Evolutionary conservation across 2,888 invertebrate genomes (phyloP).

Genomic region (Leucophenga montana): DNA sequence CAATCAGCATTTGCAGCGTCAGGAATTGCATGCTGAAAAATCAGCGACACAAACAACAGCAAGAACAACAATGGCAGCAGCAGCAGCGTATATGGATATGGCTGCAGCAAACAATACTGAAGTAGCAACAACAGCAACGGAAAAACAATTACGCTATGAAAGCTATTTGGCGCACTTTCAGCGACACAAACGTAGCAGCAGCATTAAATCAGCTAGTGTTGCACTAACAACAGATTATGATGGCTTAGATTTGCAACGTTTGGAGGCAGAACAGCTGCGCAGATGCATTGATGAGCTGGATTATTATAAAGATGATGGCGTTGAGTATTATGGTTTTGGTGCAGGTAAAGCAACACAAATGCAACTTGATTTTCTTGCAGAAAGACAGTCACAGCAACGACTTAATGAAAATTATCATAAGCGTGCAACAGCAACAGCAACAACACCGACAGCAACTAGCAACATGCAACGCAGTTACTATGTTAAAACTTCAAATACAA

Average conservation of each 20-base stretch:
- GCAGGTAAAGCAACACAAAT: slow-evolving; percentile 46
- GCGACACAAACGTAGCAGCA: slow-evolving; percentile 49
- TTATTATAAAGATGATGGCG: slow-evolving; percentile 28
- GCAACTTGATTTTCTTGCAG: slow-evolving; percentile 37
- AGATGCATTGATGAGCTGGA: slow-evolving; percentile 7
- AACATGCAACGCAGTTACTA: neutral
- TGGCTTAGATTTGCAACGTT: slow-evolving; percentile 37
- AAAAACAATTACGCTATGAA: slow-evolving; percentile 54
- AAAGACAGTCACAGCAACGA: slow-evolving; percentile 28
- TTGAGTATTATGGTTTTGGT: slow-evolving; percentile 53
- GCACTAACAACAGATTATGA: slow-evolving; percentile 32
- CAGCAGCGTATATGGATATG: slow-evolving; percentile 33
- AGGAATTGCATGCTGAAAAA: slow-evolving; percentile 26
- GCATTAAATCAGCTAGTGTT: neutral
- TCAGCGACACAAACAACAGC: slow-evolving; percentile 39
- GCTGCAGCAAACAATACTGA: neutral
- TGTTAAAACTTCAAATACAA: neutral
- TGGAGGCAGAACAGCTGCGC: slow-evolving; percentile 34
- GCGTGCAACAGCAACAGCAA: slow-evolving; percentile 25
- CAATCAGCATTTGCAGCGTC: slow-evolving; percentile 63
- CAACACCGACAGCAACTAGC: slow-evolving; percentile 32
- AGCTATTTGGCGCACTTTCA: slow-evolving; percentile 70
- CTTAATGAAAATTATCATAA: slow-evolving; percentile 29
- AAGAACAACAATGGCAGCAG: slow-evolving; percentile 30
- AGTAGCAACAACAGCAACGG: slow-evolving; percentile 8